phyloP scores from a whole-genome alignment of 2,797 vertebrate species.

The Chrosomus eos region DNA sequence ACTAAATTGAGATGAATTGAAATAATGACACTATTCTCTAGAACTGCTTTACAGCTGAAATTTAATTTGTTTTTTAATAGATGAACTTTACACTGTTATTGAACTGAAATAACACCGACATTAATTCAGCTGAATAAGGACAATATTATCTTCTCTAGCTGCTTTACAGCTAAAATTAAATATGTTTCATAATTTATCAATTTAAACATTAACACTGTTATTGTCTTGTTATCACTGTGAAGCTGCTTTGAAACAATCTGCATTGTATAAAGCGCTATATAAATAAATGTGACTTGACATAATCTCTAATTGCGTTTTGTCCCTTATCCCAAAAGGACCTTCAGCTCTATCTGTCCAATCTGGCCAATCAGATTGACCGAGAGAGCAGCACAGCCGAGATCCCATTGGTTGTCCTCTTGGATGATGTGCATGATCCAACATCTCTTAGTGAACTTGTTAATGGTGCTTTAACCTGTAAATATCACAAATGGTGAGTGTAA shows the following conservation, averaged over 20 bases:
- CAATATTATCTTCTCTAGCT: neutral
- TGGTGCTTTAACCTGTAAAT: constrained; percentile 98
- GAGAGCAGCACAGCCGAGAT: constrained; percentile 87
- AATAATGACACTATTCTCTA: neutral
- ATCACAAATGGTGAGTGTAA: constrained; percentile 94
- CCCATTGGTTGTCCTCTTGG: constrained; percentile 92
- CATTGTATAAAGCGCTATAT: neutral
- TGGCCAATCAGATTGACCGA: constrained; percentile 96
- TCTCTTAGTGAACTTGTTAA: constrained; percentile 97
- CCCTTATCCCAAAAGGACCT: constrained; percentile 82
- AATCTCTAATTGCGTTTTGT: neutral
- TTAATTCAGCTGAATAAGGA: neutral
- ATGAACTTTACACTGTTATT: too few relatives aligned
- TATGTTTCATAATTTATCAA: neutral
- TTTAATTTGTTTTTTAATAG: too few relatives aligned
- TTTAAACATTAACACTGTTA: too few relatives aligned
- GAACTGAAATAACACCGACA: neutral
- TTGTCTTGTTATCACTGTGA: neutral
- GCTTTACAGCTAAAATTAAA: neutral
- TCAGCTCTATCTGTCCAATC: constrained; percentile 94
- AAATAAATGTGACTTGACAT: neutral
- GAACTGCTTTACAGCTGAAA: too few relatives aligned
- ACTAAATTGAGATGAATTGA: neutral
- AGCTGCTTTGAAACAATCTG: too few relatives aligned
- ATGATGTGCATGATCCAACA: constrained; percentile 89